A percentile compares a stretch with the other conserved stretches of the same genome.
Conservation (phyloP, 2,797 vertebrate genomes). For the Iguana delicatissima region DNA sequence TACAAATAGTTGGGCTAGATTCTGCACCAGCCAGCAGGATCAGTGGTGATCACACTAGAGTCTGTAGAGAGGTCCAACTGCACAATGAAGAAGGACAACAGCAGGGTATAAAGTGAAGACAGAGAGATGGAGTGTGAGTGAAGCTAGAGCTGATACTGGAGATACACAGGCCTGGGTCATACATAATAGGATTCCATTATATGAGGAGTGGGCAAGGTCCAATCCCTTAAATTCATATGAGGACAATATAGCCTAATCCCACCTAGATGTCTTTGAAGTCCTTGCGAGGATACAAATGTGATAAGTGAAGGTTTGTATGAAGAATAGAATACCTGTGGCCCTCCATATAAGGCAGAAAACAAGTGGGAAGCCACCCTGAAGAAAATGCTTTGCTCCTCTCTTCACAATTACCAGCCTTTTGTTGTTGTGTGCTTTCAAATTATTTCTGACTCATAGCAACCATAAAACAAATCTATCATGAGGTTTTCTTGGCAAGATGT, state of each 20-base stretch:
- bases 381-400: background rate
- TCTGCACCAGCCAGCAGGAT: background rate
- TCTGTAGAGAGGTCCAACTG: background rate
- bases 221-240: background rate
- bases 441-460: no score
- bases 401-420: background rate
- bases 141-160: background rate
- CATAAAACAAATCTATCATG: no score
- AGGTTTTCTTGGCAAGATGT: no score
- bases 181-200: background rate
- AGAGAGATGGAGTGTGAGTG: background rate
- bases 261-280: background rate
- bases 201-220: no score
- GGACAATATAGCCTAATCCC: background rate
- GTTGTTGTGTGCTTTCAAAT: background rate
- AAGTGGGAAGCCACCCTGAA: background rate
- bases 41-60: background rate
- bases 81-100: background rate
- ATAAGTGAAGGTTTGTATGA: background rate
- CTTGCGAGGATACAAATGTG: background rate
- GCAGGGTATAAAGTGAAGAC: background rate
- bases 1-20: no score
- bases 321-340: background rate
- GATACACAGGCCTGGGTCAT: background rate
- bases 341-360: background rate